Evolutionary conservation across 2,797 vertebrate species (phyloP), one percentile per base, ranked within the genome.

Genomic region (Cuculus canorus): DNA sequence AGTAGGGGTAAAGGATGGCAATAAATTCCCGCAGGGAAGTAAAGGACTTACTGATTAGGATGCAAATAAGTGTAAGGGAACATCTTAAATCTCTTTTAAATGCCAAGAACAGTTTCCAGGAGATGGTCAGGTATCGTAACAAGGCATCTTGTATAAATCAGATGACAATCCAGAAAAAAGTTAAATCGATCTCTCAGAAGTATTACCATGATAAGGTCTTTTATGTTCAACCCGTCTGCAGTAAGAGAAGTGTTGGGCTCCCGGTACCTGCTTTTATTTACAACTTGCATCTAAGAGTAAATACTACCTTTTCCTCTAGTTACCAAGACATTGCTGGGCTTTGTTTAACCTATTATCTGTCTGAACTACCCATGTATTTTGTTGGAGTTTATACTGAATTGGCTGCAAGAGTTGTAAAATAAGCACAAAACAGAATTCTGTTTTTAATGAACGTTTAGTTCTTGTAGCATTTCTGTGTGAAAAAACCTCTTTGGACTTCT

Each of bases 21-120:
- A 28, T 89, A 90, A 85, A 89, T 77, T 89, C 88, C 72, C 4
- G 0, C 17, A 13, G 50, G 33, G 81, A 89, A 78, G 27, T 71
- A 82, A 88, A 70, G 27, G 60, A 52, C 53, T 68, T 53, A 6
- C 56, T 80, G 88, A 86, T 92, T 78, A 85, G 78, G 92, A 82
- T 93, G 84, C 64, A 92, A 61, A 75, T 75, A 75, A 75, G 24
- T 68, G 61, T 61, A 71, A 77, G 45, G 61, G 81, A 83, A n/a
- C 18, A 41, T 27, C 83, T 86, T 92, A 73, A 96, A 89, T 92
- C 84, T 89, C 75, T 89, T 89, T 89, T 85, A 81, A 96, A 85
- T 50, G 63, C 43, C 64, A 45, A 43, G 53, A 96, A 27, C 13
- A 8, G 50, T 35, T 94, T 88, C 65, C 86, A 81, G 75, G 45